phyloP scores from a whole-genome alignment of 2,797 vertebrate genomes.

The Sebastolobus alascanus region DNA sequence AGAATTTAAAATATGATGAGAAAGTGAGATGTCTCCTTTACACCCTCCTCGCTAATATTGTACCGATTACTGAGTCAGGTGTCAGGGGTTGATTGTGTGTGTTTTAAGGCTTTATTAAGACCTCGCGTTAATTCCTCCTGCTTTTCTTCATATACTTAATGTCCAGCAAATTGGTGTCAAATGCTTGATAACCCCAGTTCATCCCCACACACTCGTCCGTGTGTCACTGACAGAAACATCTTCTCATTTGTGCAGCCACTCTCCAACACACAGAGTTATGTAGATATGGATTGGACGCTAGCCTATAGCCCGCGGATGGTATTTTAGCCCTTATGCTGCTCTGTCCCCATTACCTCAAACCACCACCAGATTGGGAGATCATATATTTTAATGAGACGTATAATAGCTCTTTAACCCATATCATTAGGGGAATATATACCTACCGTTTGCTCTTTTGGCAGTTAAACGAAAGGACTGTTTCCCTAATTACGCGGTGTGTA shows the following conservation, averaged over 20 bases:
- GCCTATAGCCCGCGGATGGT: conserved; percentile 65
- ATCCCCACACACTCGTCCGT: conserved; percentile 2
- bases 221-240: conserved; percentile 38
- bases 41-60: not conserved
- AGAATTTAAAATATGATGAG: not conserved
- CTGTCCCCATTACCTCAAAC: conserved; percentile 82
- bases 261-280: conserved; percentile 53
- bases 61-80: not conserved
- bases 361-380: conserved; percentile 84
- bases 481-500: conserved; percentile 87
- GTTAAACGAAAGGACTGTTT: conserved; percentile 85
- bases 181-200: conserved; percentile 43
- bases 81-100: not conserved
- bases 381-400: conserved; percentile 90
- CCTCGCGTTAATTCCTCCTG: conserved; percentile 23
- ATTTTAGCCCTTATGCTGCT: conserved; percentile 71
- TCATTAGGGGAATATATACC: conserved; percentile 87
- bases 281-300: conserved; percentile 56
- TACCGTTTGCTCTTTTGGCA: conserved; percentile 85
- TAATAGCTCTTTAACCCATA: conserved; percentile 89
- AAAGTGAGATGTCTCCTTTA: not conserved
- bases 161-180: conserved; percentile 44
- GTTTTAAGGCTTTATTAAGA: conserved; percentile 27
- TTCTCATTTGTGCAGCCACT: conserved; percentile 49
- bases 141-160: conserved; percentile 21